phyloP scores from a whole-genome alignment of 2,797 vertebrate genomes.

The Atherinosoma microstoma region DNA sequence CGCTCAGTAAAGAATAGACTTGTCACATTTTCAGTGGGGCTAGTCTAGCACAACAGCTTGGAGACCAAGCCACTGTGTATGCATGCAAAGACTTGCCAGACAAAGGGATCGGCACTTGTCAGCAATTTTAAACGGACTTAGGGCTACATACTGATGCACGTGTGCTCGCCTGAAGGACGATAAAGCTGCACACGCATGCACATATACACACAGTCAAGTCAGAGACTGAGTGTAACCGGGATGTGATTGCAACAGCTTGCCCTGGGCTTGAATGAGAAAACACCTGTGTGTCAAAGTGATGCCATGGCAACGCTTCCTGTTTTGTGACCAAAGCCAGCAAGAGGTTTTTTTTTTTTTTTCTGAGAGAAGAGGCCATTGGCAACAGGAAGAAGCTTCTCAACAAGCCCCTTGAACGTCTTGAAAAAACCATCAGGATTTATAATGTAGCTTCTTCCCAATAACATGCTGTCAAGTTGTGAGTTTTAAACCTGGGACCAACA shows the following conservation, averaged over 20 bases:
- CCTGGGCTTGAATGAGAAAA: slow-evolving; percentile 72
- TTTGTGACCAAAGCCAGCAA: slow-evolving; percentile 69
- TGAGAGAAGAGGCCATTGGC: slow-evolving; percentile 59
- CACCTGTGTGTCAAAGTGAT: slow-evolving; percentile 77
- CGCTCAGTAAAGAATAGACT: slow-evolving; percentile 80
- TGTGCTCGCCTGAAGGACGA: slow-evolving; percentile 53
- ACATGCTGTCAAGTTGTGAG: neutral
- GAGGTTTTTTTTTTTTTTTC: slow-evolving; percentile 40
- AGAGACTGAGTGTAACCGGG: slow-evolving; percentile 71
- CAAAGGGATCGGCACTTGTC: slow-evolving; percentile 78
- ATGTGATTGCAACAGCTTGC: slow-evolving; percentile 68
- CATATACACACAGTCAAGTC: slow-evolving; percentile 33
- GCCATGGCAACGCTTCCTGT: slow-evolving; percentile 73
- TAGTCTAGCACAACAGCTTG: slow-evolving; percentile 77
- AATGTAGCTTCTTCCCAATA: neutral
- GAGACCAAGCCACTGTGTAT: slow-evolving; percentile 69
- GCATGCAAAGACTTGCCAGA: slow-evolving; percentile 71
- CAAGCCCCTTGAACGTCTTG: slow-evolving; percentile 68
- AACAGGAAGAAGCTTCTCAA: slow-evolving; percentile 38
- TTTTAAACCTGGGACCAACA: slow-evolving; percentile 9
- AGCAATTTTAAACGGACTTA: slow-evolving; percentile 74
- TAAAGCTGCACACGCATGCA: slow-evolving; percentile 35
- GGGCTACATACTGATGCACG: slow-evolving; percentile 60
- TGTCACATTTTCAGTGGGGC: slow-evolving; percentile 78
- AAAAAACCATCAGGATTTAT: slow-evolving; percentile 16